Percentiles rank a stretch among this genome's conserved stretches.
Conservation (phyloP, 2,113 vertebrate genomes). For the Diadophis punctatus region DNA sequence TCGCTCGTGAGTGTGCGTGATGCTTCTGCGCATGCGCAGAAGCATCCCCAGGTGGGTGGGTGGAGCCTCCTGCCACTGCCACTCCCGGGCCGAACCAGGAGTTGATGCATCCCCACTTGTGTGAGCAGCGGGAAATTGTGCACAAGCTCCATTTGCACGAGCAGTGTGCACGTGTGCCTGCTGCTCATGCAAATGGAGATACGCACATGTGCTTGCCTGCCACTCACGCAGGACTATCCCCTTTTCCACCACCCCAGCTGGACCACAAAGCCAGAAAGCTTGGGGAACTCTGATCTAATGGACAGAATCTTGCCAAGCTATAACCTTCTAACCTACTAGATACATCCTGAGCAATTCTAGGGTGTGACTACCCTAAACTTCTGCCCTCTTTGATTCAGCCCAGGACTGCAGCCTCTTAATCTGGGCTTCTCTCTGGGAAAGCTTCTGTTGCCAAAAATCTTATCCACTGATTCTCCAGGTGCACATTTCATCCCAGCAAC, state of each 20-base stretch:
- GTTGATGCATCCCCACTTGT: too few relatives aligned
- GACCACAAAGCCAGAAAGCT: neutral
- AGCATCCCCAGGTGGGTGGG: too few relatives aligned
- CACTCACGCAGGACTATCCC: neutral
- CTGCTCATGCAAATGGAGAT: too few relatives aligned
- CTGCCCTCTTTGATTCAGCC: neutral
- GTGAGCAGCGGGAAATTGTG: neutral
- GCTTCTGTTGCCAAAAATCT: neutral
- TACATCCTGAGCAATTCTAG: neutral
- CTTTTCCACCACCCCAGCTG: neutral
- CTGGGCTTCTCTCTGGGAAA: neutral
- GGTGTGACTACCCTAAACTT: neutral
- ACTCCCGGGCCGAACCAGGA: too few relatives aligned
- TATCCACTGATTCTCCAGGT: neutral
- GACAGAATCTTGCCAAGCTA: neutral
- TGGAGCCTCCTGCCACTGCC: too few relatives aligned
- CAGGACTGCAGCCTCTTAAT: neutral
- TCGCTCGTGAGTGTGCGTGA: too few relatives aligned
- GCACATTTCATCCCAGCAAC: neutral
- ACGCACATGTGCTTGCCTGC: too few relatives aligned
- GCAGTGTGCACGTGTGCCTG: too few relatives aligned
- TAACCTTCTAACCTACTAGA: neutral
- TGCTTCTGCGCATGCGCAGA: too few relatives aligned
- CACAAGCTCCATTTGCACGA: neutral
- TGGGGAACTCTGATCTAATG: neutral